phyloP scores from a whole-genome alignment of 2,888 invertebrate genomes.

The Cyaniris semiargus region DNA sequence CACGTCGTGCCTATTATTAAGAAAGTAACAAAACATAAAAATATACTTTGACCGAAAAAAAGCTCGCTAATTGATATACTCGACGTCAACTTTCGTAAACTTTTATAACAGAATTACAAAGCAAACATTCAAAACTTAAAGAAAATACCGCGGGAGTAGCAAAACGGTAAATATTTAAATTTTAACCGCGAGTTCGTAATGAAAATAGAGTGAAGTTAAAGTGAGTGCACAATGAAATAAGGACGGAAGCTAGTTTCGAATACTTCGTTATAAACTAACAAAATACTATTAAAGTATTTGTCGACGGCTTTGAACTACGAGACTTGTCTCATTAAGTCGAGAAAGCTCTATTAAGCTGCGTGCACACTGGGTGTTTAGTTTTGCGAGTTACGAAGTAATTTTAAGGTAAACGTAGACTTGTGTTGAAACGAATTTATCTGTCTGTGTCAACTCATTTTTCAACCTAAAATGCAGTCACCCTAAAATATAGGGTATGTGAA shows the following conservation, averaged over 20 bases:
- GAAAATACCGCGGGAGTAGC: neutral
- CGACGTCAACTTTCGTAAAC: neutral
- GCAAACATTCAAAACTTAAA: neutral
- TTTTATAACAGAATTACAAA: neutral
- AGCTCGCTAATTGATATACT: constrained; percentile 3
- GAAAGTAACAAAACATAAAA: neutral
- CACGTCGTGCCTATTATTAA: neutral
- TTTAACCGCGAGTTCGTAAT: neutral
- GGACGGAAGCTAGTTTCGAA: constrained; percentile 19
- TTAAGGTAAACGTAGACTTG: too few species aligned
- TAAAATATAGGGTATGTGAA: too few species aligned
- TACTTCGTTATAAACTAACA: constrained; percentile 33
- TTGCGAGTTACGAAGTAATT: neutral
- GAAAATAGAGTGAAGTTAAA: constrained; percentile 20
- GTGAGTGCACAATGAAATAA: constrained; percentile 19
- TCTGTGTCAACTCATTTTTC: too few species aligned
- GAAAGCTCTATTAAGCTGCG: constrained; percentile 2
- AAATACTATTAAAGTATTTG: constrained; percentile 35
- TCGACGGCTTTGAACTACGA: constrained; percentile 34
- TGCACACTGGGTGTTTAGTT: neutral
- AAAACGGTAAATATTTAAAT: constrained; percentile 16
- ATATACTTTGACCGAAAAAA: neutral
- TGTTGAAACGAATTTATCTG: neutral
- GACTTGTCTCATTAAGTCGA: constrained; percentile 34
- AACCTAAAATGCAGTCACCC: too few species aligned